Conservation (phyloP, 2,888 invertebrate species). For the Lamellibrachia satsuma region DNA sequence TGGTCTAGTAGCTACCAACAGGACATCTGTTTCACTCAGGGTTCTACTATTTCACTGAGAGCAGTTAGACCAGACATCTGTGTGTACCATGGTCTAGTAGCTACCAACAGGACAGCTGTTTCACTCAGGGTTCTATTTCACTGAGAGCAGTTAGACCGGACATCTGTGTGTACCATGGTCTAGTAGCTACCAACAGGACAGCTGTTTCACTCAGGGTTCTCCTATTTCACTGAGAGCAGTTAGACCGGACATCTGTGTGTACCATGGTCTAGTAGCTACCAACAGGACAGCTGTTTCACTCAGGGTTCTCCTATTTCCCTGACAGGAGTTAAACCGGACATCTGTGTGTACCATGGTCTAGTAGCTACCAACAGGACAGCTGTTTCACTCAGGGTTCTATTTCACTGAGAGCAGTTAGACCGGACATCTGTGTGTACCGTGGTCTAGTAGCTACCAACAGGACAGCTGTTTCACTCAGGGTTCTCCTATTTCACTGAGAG, state of each 20-base stretch:
- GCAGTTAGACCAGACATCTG: too few species aligned
- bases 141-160: background rate
- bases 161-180: constrained; percentile 13
- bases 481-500: background rate
- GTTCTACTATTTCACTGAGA: too few species aligned
- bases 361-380: background rate
- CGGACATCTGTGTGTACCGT: background rate
- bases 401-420: background rate
- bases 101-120: too few species aligned
- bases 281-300: background rate
- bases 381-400: background rate
- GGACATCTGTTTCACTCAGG: too few species aligned
- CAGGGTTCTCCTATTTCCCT: background rate
- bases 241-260: background rate
- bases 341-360: constrained; percentile 13
- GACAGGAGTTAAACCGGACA: background rate
- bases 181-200: background rate
- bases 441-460: background rate
- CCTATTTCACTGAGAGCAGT: background rate
- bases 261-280: background rate
- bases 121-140: too few species aligned
- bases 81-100: too few species aligned
- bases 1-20: background rate
- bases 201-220: background rate
- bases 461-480: background rate